Conservation (phyloP, 2,113 vertebrate genomes). For the Eclectus roratus region DNA sequence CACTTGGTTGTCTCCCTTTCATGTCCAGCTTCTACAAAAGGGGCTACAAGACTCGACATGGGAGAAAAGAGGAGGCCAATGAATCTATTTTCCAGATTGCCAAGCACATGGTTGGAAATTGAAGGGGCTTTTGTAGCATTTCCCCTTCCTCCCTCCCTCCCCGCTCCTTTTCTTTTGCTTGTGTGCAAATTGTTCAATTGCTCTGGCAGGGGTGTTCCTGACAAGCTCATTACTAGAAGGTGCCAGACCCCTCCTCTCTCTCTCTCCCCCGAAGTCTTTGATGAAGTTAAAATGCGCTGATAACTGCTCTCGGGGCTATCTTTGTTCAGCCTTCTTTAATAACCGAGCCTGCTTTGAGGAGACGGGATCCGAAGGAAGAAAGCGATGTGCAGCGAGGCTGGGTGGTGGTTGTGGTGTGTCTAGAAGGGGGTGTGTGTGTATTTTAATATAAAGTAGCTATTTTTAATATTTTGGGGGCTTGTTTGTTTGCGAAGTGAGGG, state of each 20-base stretch:
- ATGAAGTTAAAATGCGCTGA: constrained; percentile 68
- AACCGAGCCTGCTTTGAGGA: constrained; percentile 40
- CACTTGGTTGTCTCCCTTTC: constrained; percentile 84
- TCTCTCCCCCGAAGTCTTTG: constrained; percentile 68
- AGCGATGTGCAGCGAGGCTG: constrained; percentile 28
- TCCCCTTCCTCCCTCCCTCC: constrained; percentile 50
- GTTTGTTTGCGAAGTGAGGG: not conserved
- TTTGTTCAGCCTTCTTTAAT: constrained; percentile 60
- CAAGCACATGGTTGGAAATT: constrained; percentile 83
- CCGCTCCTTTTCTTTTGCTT: constrained; percentile 77
- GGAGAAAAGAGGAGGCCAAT: constrained; percentile 79
- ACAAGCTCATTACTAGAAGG: constrained; percentile 82
- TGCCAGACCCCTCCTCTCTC: constrained; percentile 75
- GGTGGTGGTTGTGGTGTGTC: not conserved
- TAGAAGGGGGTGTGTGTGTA: not conserved
- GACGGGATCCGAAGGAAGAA: constrained; percentile 36
- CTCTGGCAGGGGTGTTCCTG: constrained; percentile 82
- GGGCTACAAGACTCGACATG: constrained; percentile 79
- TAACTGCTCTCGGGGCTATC: constrained; percentile 55
- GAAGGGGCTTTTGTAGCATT: constrained; percentile 73
- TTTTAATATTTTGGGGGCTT: not conserved
- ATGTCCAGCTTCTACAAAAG: constrained; percentile 81
- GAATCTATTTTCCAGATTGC: constrained; percentile 87
- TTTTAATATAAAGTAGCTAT: not conserved
- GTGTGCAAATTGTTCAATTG: constrained; percentile 83